Evolutionary conservation across 1,140 invertebrate genomes (phyloP).

Genomic region (Drosophila hydei): DNA sequence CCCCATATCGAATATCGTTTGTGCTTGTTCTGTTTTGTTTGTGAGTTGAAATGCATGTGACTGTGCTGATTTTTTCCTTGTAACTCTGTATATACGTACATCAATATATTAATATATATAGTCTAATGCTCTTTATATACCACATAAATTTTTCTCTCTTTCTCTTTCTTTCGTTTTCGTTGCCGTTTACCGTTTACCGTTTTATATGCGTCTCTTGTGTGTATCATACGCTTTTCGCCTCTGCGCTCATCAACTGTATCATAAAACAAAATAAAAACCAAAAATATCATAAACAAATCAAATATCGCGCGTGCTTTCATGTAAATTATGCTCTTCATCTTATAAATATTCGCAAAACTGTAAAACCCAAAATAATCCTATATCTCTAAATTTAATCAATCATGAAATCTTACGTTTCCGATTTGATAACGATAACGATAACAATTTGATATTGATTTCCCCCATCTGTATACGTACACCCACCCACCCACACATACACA

Average conservation of each 20-base stretch:
- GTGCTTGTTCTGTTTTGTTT: neutral
- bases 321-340: constrained; percentile 34
- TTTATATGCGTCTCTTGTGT: constrained; percentile 41
- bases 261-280: neutral
- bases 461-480: constrained; percentile 31
- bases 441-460: constrained; percentile 51
- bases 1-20: neutral
- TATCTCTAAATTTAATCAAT: constrained; percentile 21
- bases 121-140: constrained; percentile 54
- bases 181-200: constrained; percentile 44
- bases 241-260: constrained; percentile 12
- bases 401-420: constrained; percentile 22
- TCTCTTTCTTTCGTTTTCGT: constrained; percentile 48
- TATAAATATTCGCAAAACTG: constrained; percentile 15
- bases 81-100: constrained; percentile 57
- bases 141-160: constrained; percentile 7
- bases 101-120: neutral
- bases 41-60: neutral
- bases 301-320: constrained; percentile 21
- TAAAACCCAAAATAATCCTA: constrained; percentile 27
- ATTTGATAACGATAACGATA: constrained; percentile 48
- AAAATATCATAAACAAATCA: neutral
- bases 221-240: constrained; percentile 35
- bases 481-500: constrained; percentile 24
- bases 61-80: constrained; percentile 10